phyloP scores from a whole-genome alignment of 2,113 vertebrate genomes.

The Cyphotilapia sp. region DNA sequence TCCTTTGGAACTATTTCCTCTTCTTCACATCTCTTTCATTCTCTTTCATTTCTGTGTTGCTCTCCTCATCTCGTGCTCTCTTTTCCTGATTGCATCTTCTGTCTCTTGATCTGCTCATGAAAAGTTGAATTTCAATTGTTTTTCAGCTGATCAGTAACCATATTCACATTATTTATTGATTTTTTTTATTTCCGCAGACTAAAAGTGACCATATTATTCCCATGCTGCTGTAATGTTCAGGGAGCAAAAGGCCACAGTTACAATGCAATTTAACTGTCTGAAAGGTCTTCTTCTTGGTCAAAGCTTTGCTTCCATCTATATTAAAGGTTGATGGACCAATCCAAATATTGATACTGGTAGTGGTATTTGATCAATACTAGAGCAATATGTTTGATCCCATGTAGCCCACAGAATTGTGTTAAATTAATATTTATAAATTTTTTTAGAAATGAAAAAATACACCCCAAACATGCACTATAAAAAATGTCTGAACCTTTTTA shows the following conservation, averaged over 20 bases:
- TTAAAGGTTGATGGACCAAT: background rate
- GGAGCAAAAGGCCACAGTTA: background rate
- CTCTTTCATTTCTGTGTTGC: background rate
- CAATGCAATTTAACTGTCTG: background rate
- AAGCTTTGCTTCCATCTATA: background rate
- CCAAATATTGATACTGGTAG: background rate
- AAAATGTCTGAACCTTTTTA: background rate
- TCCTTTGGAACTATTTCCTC: background rate
- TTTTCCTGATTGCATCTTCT: background rate
- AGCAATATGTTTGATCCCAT: rapidly evolving
- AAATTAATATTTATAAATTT: rapidly evolving
- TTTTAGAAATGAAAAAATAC: background rate
- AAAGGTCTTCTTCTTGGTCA: background rate
- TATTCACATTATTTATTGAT: background rate
- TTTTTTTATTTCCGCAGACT: background rate
- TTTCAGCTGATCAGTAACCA: background rate
- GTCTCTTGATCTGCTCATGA: rapidly evolving
- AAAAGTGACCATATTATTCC: background rate
- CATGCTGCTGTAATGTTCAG: background rate
- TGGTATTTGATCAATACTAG: background rate
- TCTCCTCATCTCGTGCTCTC: background rate
- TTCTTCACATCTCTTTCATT: background rate
- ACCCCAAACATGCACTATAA: background rate
- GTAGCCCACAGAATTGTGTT: background rate
- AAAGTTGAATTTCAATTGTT: background rate